Percentiles rank a stretch among this genome's conserved stretches.
Evolutionary conservation across 2,888 invertebrate genomes (phyloP).

Genomic region (Diploptera punctata): DNA sequence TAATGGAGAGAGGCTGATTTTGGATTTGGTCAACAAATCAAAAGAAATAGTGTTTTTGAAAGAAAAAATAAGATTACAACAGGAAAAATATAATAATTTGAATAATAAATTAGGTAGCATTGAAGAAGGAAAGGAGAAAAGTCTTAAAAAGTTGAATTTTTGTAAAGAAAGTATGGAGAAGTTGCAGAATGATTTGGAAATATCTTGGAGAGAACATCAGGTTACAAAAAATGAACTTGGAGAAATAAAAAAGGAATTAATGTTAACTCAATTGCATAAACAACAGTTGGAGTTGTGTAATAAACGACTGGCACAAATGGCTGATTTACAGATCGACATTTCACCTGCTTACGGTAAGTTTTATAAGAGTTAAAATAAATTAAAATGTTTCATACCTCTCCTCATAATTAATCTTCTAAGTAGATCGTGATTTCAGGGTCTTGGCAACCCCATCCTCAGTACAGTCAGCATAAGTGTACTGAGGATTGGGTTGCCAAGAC

Average conservation of each 20-base stretch:
- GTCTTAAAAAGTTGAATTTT: neutral
- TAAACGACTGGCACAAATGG: neutral
- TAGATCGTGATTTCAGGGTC: no score
- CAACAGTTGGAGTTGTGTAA: slow-evolving; percentile 51
- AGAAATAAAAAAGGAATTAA: slow-evolving; percentile 36
- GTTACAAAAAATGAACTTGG: slow-evolving; percentile 49
- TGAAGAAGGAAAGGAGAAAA: neutral
- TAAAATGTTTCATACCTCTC: no score
- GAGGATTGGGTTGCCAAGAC: no score
- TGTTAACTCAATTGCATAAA: slow-evolving; percentile 48
- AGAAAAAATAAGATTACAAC: neutral
- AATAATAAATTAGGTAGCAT: neutral
- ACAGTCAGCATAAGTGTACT: no score
- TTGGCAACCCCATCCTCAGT: no score
- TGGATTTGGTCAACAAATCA: neutral
- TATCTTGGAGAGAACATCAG: slow-evolving; percentile 39
- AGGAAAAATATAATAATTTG: neutral
- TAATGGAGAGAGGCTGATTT: slow-evolving; percentile 5
- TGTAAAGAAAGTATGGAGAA: neutral
- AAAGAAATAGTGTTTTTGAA: slow-evolving; percentile 18
- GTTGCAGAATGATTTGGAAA: slow-evolving; percentile 22
- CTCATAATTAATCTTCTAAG: no score
- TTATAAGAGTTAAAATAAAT: no score
- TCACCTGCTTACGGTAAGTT: neutral
- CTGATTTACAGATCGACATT: neutral